Conservation (phyloP, 1,140 invertebrate genomes). For the Cyclargus thomasi region DNA sequence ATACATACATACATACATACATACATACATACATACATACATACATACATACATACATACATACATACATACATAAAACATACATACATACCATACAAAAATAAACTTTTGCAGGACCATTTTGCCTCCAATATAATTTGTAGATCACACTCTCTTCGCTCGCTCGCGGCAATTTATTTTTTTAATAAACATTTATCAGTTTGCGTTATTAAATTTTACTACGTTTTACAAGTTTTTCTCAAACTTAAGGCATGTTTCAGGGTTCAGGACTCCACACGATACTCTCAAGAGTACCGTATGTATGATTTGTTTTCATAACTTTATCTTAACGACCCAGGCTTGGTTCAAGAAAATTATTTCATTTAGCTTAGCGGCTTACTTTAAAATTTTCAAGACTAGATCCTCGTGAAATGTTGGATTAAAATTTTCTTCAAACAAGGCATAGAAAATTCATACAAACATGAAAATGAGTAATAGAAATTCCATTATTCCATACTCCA, state of each 20-base stretch:
- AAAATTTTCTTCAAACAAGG: too few relatives aligned
- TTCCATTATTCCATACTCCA: background rate
- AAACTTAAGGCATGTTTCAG: background rate
- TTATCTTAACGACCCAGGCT: constrained; percentile 7
- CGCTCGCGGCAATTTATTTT: too few relatives aligned
- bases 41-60: too few relatives aligned
- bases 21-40: too few relatives aligned
- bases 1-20: too few relatives aligned
- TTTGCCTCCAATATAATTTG: too few relatives aligned
- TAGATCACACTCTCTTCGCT: too few relatives aligned
- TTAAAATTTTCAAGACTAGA: background rate
- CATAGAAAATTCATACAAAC: background rate
- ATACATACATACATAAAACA: too few relatives aligned
- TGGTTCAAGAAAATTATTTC: constrained; percentile 8
- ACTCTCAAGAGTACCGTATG: constrained; percentile 7
- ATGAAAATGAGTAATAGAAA: background rate
- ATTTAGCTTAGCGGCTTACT: background rate
- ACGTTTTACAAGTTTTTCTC: background rate
- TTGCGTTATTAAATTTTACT: background rate
- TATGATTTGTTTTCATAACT: constrained; percentile 7
- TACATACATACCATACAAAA: too few relatives aligned
- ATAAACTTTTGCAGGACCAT: too few relatives aligned
- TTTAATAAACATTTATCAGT: too few relatives aligned
- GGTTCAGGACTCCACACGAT: background rate
- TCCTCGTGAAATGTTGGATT: background rate